Evolutionary conservation across 2,797 vertebrate genomes (phyloP).

Genomic region (Syngnathus acus): DNA sequence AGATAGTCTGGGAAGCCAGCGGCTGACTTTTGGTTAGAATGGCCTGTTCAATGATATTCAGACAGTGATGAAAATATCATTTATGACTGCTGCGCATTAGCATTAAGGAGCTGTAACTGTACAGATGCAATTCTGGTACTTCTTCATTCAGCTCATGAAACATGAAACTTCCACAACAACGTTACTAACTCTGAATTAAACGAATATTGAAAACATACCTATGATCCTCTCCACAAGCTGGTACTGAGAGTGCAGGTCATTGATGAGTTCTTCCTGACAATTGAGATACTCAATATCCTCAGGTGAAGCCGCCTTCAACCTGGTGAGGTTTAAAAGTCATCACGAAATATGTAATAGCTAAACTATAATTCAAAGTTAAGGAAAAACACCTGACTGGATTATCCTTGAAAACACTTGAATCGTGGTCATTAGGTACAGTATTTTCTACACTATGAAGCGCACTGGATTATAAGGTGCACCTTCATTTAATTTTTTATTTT

Average conservation of each 20-base stretch:
- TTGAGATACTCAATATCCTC: constrained; percentile 98
- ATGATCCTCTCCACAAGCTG: constrained; percentile 96
- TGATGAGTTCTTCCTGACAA: constrained; percentile 93
- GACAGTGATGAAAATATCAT: neutral
- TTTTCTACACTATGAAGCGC: too few relatives aligned
- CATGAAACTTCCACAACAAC: too few relatives aligned
- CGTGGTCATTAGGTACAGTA: too few relatives aligned
- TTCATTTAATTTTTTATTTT: too few relatives aligned
- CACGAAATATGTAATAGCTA: neutral
- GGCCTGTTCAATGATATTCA: constrained; percentile 67
- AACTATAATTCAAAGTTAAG: too few relatives aligned
- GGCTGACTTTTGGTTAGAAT: constrained; percentile 97
- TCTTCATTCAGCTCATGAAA: too few relatives aligned
- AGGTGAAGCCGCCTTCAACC: constrained; percentile 91
- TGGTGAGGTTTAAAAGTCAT: constrained; percentile 34
- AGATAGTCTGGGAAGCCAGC: constrained; percentile 97
- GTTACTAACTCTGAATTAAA: neutral
- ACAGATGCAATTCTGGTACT: too few relatives aligned
- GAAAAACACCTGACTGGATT: neutral
- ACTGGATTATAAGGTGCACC: too few relatives aligned
- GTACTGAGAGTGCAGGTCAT: constrained; percentile 95
- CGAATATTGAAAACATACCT: constrained; percentile 63
- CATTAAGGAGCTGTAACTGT: neutral
- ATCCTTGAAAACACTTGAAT: neutral
- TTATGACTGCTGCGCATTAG: neutral